These are phyloP conservation scores for Agriopis leucophaearia DNA, from an alignment of 2,888 invertebrate species.

Conservation along the genomic window DNA sequence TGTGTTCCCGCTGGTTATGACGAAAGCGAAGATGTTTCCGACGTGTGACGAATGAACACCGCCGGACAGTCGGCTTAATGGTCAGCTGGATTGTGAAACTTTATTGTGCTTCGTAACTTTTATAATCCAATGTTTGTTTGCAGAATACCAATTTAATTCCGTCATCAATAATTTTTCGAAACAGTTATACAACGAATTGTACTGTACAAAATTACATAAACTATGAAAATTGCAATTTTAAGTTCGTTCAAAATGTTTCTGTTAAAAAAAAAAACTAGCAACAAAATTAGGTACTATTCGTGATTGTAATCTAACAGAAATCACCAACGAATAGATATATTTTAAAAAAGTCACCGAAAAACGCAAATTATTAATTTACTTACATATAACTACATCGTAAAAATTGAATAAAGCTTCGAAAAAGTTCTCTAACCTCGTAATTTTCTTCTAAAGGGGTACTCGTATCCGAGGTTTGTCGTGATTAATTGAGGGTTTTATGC, in stretches of 20 bases:
- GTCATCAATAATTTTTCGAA: slow-evolving; percentile 22
- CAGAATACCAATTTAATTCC: slow-evolving; percentile 25
- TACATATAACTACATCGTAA: not conserved
- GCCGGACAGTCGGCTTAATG: slow-evolving; percentile 6
- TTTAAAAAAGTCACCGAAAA: too few species aligned
- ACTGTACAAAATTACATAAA: slow-evolving; percentile 25
- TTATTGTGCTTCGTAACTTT: slow-evolving; percentile 34
- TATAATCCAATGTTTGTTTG: slow-evolving; percentile 32
- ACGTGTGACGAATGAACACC: slow-evolving; percentile 55
- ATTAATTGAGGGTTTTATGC: slow-evolving; percentile 21
- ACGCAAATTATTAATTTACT: too few species aligned
- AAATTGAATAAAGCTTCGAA: not conserved
- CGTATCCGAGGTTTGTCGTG: slow-evolving; percentile 8
- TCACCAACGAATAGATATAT: not conserved
- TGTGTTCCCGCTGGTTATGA: slow-evolving; percentile 55
- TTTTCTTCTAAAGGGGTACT: slow-evolving; percentile 3
- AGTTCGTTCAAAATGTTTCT: not conserved
- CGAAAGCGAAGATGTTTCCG: slow-evolving; percentile 60
- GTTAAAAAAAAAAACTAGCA: not conserved
- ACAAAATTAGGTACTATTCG: not conserved
- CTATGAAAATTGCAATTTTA: not conserved
- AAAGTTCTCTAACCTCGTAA: not conserved
- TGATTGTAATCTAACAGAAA: not conserved
- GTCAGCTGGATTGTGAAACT: slow-evolving; percentile 32
- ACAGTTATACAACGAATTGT: slow-evolving; percentile 23